Evolutionary conservation across 2,113 vertebrate genomes (phyloP), one percentile per base, ranked within the genome.

Genomic region (Globicephala melas): DNA sequence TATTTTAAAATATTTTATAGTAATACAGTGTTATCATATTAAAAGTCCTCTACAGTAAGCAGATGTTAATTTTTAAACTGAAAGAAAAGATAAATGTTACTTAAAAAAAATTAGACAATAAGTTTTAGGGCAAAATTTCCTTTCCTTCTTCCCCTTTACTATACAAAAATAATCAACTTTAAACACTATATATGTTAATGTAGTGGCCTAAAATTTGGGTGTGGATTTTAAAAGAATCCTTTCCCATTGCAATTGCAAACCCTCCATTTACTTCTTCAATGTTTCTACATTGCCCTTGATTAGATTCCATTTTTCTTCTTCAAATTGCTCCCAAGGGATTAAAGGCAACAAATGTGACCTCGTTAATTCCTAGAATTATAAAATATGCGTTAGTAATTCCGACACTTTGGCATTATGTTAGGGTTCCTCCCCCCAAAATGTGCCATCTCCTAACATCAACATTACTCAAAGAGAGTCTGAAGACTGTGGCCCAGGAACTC

Each of bases 301-400:
- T 83, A 84, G 79, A 63, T 38, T 96, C 25, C 41, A 84, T 47
- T 53, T 93, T 77, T 93, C 20, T 60, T 77, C 70, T 70, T 58
- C 77, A 96, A 84, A 93, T 53, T 68, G 50, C 41, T 89, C 53
- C 41, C 68, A 41, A 76, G 91, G 70, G 85, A 89, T 60, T 93
- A n/a, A 11, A 89, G 62, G 6, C 70, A 93, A 70, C 76, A 83
- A 33, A 53, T 70, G 53, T 38, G 68, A 93, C 14, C 41, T 83
- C 26, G 68, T 68, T 76, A 89, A 68, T 38, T 67, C 47, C 60
- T 68, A 68, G 47, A 76, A 68, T 50, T 65, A 53, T 47, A 93
- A 89, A 96, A 89, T 60, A 76, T 23, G 28, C 6, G 9, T 68
- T 47, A 79, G 70, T 79, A 93, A 77, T 93, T 44, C 38, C 4